These are phyloP conservation scores for Agapornis canus DNA, from an alignment of 2,797 vertebrate genomes.

Conservation along the genomic window DNA sequence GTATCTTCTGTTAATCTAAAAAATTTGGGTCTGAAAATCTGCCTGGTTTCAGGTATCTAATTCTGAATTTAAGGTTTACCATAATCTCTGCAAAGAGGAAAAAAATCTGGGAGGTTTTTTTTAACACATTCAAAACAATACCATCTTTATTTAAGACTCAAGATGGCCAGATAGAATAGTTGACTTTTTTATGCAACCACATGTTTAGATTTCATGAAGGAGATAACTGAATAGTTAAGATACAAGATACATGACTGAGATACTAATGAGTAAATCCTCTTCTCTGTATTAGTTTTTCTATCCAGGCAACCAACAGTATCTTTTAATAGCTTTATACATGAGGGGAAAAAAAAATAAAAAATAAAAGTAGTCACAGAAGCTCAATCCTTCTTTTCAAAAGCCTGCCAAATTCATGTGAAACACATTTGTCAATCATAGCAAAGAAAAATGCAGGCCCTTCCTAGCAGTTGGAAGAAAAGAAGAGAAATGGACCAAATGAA, in stretches of 20 bases:
- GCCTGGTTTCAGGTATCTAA: neutral
- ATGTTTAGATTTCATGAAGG: neutral
- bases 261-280: neutral
- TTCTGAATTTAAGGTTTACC: neutral
- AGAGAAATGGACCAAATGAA: neutral
- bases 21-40: neutral
- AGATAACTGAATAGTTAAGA: constrained; percentile 17
- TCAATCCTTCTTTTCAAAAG: neutral
- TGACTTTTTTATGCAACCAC: neutral
- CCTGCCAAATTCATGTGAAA: neutral
- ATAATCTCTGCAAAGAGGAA: neutral
- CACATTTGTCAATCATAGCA: neutral
- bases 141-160: neutral
- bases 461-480: neutral
- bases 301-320: neutral
- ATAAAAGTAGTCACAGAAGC: neutral
- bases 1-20: neutral
- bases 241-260: neutral
- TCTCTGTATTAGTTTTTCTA: neutral
- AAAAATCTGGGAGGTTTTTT: neutral
- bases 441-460: neutral
- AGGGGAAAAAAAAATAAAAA: neutral
- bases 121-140: neutral
- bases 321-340: neutral
- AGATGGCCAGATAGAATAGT: neutral